Percentiles rank a stretch among this genome's conserved stretches.
These are phyloP conservation scores for Porites cylindrica DNA, from an alignment of 92 coral and sea anemone species.

Conservation along the genomic window DNA sequence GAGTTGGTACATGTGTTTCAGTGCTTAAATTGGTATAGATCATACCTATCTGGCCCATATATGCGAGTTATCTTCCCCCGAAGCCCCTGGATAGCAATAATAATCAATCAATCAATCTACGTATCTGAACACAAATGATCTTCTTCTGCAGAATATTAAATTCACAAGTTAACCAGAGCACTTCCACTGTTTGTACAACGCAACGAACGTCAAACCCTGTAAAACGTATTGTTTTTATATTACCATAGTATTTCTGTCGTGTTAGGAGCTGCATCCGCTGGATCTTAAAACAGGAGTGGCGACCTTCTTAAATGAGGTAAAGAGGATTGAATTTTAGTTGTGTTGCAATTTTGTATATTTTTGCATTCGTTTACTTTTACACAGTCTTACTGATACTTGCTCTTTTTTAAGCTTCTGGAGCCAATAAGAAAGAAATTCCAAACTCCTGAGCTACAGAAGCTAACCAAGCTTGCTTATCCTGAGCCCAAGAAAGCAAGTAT, in stretches of 20 bases:
- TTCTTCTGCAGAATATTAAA: too few relatives aligned
- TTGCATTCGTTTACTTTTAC: background rate
- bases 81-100: too few relatives aligned
- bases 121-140: too few relatives aligned
- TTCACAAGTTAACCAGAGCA: too few relatives aligned
- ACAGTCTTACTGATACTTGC: background rate
- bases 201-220: too few relatives aligned
- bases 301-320: constrained; percentile 84
- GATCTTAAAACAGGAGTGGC: constrained; percentile 91
- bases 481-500: constrained; percentile 83
- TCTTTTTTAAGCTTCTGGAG: constrained; percentile 70
- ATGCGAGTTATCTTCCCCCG: too few relatives aligned
- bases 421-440: constrained; percentile 96
- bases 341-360: background rate
- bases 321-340: background rate
- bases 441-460: constrained; percentile 83
- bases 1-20: too few relatives aligned
- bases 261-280: constrained; percentile 93
- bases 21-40: too few relatives aligned
- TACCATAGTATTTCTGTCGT: background rate
- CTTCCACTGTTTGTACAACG: too few relatives aligned
- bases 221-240: too few relatives aligned
- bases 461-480: constrained; percentile 87
- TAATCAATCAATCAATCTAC: too few relatives aligned
- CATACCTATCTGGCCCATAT: too few relatives aligned